Percentiles rank a stretch among this genome's conserved stretches.
Evolutionary conservation across 2,888 invertebrate species (phyloP).

Genomic region (Noctua janthe): DNA sequence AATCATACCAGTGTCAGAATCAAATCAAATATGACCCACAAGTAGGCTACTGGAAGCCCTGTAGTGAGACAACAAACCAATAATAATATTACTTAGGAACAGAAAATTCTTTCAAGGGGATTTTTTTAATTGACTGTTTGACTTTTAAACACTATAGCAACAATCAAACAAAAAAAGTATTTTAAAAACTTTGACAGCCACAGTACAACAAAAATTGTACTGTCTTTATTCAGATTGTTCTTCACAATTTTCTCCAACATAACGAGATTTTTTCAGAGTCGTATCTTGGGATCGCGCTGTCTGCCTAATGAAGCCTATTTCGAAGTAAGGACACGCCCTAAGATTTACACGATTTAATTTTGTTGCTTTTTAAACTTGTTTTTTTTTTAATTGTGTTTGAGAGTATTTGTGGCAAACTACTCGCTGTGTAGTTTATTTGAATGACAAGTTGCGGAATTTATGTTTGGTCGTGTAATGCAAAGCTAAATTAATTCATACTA

Average conservation of each 20-base stretch:
- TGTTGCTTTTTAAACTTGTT: not conserved
- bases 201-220: conserved; percentile 6
- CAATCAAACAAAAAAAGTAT: not conserved
- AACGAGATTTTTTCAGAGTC: conserved; percentile 43
- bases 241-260: conserved; percentile 37
- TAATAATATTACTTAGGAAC: not conserved
- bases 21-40: not conserved
- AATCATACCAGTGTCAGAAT: not conserved
- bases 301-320: conserved; percentile 57
- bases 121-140: not conserved
- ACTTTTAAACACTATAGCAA: not conserved
- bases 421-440: not conserved
- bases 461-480: not conserved
- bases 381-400: not conserved
- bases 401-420: not conserved
- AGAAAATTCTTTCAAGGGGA: not conserved
- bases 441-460: not conserved
- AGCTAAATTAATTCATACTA: not conserved
- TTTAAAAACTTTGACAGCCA: conserved; percentile 35
- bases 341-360: conserved; percentile 28
- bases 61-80: not conserved
- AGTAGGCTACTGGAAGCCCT: not conserved
- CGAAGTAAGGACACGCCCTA: conserved; percentile 7
- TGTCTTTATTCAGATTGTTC: conserved; percentile 31
- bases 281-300: conserved; percentile 19